These are phyloP conservation scores for Chionodraco myersi DNA, from an alignment of 2,113 vertebrate genomes.

Conservation along the genomic window DNA sequence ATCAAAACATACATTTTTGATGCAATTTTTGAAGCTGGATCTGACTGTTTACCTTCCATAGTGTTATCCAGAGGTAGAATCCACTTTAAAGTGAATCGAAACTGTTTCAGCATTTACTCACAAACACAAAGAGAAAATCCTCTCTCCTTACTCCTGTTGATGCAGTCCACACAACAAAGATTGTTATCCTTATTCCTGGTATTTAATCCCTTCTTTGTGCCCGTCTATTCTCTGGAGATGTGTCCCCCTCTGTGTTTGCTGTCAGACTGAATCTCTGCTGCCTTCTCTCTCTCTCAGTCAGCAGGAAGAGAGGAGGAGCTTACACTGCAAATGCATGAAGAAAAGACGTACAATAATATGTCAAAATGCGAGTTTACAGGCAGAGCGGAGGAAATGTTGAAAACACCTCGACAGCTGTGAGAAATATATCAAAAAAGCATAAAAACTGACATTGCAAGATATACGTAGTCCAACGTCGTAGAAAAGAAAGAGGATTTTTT, in stretches of 20 bases:
- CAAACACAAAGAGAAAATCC: slow-evolving; percentile 29
- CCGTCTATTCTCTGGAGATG: slow-evolving; percentile 46
- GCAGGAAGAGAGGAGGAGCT: slow-evolving; percentile 66
- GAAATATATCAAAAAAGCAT: background rate
- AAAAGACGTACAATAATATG: background rate
- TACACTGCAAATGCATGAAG: slow-evolving; percentile 6
- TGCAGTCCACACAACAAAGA: slow-evolving; percentile 1
- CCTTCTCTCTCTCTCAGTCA: slow-evolving; percentile 53
- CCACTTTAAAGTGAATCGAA: slow-evolving; percentile 15
- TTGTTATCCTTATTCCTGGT: background rate
- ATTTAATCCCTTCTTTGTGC: background rate
- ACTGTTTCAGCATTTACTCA: slow-evolving; percentile 43
- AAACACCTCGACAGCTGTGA: background rate
- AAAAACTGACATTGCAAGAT: background rate
- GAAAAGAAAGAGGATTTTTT: background rate
- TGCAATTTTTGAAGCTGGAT: slow-evolving; percentile 7
- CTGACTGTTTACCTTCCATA: slow-evolving; percentile 44
- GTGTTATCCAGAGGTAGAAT: slow-evolving; percentile 15
- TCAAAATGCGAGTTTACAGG: background rate
- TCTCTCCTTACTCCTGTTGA: background rate
- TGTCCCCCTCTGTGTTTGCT: slow-evolving; percentile 50
- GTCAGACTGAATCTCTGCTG: slow-evolving; percentile 57
- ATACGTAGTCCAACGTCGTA: background rate
- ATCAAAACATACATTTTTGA: background rate
- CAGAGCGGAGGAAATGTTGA: slow-evolving; percentile 2